Percentiles rank a stretch among this genome's conserved stretches.
Evolutionary conservation across 2,888 invertebrate genomes (phyloP).

Genomic region (Acleris sparsana): DNA sequence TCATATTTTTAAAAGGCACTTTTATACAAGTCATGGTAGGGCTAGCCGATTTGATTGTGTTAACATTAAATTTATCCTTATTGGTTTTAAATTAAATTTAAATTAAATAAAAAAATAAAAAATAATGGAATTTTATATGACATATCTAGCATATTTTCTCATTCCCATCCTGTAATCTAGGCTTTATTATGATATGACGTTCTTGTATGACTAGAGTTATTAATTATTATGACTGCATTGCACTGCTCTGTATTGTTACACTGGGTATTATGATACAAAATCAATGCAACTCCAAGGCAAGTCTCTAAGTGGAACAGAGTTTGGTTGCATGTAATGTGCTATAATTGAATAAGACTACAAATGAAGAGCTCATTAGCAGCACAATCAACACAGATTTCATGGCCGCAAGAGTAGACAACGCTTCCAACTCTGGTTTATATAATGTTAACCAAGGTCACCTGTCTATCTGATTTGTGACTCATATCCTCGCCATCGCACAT

Average conservation of each 20-base stretch:
- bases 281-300: conserved; percentile 25
- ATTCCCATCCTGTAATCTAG: no score
- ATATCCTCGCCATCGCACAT: conserved; percentile 41
- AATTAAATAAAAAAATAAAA: no score
- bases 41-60: no score
- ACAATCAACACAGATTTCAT: conserved; percentile 68
- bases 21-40: no score
- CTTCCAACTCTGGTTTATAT: conserved; percentile 22
- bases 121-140: no score
- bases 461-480: conserved; percentile 46
- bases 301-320: conserved; percentile 27
- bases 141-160: no score
- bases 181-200: conserved; percentile 1
- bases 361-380: conserved; percentile 57
- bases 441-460: conserved; percentile 30
- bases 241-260: background rate
- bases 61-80: no score
- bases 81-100: no score
- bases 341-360: conserved; percentile 51
- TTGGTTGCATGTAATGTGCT: conserved; percentile 47
- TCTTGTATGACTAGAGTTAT: conserved; percentile 9
- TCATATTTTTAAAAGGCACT: no score
- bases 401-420: conserved; percentile 48
- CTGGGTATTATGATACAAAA: conserved; percentile 8
- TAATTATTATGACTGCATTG: conserved; percentile 13